Evolutionary conservation across 2,797 vertebrate species (phyloP).

Genomic region (Percopsis omiscomaycus): DNA sequence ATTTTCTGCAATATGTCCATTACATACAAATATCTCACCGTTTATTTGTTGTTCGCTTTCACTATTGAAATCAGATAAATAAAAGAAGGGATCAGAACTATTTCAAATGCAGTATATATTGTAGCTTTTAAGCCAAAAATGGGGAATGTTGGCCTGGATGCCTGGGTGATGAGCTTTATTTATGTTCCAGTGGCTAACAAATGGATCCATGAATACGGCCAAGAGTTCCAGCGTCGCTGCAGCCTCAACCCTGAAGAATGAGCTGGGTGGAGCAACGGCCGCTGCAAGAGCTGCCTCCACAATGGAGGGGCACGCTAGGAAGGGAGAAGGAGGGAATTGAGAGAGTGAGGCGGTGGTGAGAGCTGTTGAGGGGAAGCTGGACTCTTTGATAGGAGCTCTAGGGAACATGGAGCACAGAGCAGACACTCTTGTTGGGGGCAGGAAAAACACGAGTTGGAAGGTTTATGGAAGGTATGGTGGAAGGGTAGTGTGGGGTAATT

Average conservation of each 20-base stretch:
- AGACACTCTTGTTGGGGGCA: constrained; percentile 38
- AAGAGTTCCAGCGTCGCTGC: constrained; percentile 89
- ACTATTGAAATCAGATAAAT: too few relatives aligned
- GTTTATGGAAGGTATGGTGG: constrained; percentile 20
- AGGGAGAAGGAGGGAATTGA: constrained; percentile 26
- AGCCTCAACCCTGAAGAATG: constrained; percentile 79
- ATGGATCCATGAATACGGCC: constrained; percentile 92
- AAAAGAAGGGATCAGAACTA: too few relatives aligned
- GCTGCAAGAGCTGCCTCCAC: constrained; percentile 60
- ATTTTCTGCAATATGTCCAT: constrained; percentile 3
- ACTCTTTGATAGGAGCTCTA: constrained; percentile 53
- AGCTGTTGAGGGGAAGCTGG: constrained; percentile 26
- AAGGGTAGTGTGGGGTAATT: constrained; percentile 31
- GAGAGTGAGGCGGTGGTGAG: constrained; percentile 21
- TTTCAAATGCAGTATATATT: too few relatives aligned
- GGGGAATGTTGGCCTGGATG: neutral
- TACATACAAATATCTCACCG: too few relatives aligned
- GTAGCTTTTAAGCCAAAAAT: too few relatives aligned
- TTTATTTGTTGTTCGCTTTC: too few relatives aligned
- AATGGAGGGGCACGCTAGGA: constrained; percentile 47
- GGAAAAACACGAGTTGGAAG: constrained; percentile 27
- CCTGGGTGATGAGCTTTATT: neutral
- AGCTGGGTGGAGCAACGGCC: constrained; percentile 46
- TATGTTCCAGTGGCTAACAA: constrained; percentile 90
- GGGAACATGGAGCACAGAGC: constrained; percentile 38